Conservation (phyloP, 1,140 invertebrate genomes). For the Acromyrmex charruanus region DNA sequence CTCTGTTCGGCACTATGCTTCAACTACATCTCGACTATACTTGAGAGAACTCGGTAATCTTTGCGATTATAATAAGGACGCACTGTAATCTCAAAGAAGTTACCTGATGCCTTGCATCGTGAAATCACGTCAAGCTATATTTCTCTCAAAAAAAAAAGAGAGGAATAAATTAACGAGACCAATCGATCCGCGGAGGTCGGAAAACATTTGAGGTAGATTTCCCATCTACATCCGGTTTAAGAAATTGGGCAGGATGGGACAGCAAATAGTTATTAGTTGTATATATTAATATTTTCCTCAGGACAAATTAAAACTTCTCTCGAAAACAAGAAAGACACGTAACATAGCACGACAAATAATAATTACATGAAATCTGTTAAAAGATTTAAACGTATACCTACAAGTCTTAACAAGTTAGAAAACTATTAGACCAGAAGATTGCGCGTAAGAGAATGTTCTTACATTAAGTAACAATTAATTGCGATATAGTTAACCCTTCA, state of each 20-base stretch:
- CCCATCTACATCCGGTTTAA: slow-evolving; percentile 25
- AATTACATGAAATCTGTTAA: slow-evolving; percentile 17
- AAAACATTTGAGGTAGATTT: slow-evolving; percentile 55
- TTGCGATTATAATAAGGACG: slow-evolving; percentile 41
- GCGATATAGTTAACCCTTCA: too few species aligned
- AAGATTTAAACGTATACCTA: slow-evolving; percentile 22
- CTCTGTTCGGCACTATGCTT: slow-evolving; percentile 37
- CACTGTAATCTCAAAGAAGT: slow-evolving; percentile 10
- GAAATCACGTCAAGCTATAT: slow-evolving; percentile 36
- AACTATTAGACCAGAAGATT: slow-evolving; percentile 20
- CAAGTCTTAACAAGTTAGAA: slow-evolving; percentile 24
- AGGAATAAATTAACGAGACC: slow-evolving; percentile 9
- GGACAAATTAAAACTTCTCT: slow-evolving; percentile 16
- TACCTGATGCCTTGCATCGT: neutral
- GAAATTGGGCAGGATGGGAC: slow-evolving; percentile 36
- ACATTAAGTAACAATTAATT: slow-evolving; percentile 7
- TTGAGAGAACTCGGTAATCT: slow-evolving; percentile 37
- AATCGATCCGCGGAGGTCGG: neutral
- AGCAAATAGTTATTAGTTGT: neutral
- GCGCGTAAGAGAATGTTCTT: neutral
- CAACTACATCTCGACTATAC: slow-evolving; percentile 45
- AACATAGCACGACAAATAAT: slow-evolving; percentile 11
- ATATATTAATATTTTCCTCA: slow-evolving; percentile 18
- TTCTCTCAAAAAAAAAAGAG: neutral
- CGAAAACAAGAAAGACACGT: slow-evolving; percentile 14